Evolutionary conservation across 53 echinoderm and acorn worm species (phyloP), one percentile per base, ranked within the genome.

Genomic region (Arbacia lixula): DNA sequence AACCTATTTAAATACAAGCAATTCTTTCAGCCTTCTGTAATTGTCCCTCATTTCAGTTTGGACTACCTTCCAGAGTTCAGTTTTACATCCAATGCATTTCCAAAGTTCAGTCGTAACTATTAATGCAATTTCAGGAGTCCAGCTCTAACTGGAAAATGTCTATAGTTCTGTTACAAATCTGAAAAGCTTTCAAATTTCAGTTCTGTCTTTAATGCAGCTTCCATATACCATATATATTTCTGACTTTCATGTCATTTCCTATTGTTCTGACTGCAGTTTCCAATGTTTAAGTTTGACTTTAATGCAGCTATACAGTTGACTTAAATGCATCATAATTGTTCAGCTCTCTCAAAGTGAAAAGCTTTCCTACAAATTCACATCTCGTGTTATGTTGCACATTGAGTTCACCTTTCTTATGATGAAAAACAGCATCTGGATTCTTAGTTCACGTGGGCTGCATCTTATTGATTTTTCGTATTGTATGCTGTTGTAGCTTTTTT

Each of bases 401-500:
- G 66, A 65, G 66, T 65, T 65, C 66, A 65, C 20, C 66, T 65
- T 65, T 65, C 66, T 65, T 32, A 33, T n/a, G 34, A 34, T 65
- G 12, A 65, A 65, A 30, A 33, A 17, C 36, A n/a, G 39, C 67
- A 33, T 4, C 67, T 37, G 1, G 36, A 40, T 68, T 32, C 32
- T 29, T 10, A 9, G 51, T 73, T 51, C 35, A 73, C 28, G 73
- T 73, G 73, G 30, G 73, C 73, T 31, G 73, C 73, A 73, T 73
- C 53, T 73, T 33, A 32, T 19, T 49, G 24, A 53, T 24, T 49
- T 43, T 53, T 73, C 28, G 74, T 73, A 53, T 73, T 73, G 42
- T 73, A 75, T 37, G 31, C 60, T 19, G n/a, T 14, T 56, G 85
- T 55, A 56, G 85, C 69, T 69, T 56, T 71, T 41, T 72, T 85